A percentile compares a stretch with the other conserved stretches of the same genome.
Evolutionary conservation across 2,113 vertebrate genomes (phyloP).

Genomic region (Hemicordylus capensis): DNA sequence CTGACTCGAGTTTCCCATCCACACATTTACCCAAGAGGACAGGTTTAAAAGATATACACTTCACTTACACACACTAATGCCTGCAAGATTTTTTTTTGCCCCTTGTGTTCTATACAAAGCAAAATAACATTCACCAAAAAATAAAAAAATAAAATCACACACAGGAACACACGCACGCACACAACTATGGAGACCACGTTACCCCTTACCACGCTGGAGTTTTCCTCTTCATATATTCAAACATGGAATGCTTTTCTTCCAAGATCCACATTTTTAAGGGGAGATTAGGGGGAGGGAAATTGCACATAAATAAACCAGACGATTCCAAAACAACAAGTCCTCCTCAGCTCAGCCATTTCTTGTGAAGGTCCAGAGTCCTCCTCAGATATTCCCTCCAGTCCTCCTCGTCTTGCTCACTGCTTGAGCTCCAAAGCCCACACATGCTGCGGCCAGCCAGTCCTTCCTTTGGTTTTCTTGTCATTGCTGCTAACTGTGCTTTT

Average conservation of each 20-base stretch:
- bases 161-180: too few relatives aligned
- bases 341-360: conserved; percentile 68
- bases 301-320: conserved; percentile 92
- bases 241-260: conserved; percentile 91
- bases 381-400: conserved; percentile 55
- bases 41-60: conserved; percentile 81
- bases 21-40: conserved; percentile 84
- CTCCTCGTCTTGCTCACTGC: conserved; percentile 80
- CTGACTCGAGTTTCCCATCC: conserved; percentile 79
- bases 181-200: conserved; percentile 75
- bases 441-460: conserved; percentile 98
- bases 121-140: conserved; percentile 76
- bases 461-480: conserved; percentile 98
- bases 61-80: conserved; percentile 84
- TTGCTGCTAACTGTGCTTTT: conserved; percentile 90
- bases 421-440: conserved; percentile 99
- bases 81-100: conserved; percentile 43
- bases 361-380: conserved; percentile 59
- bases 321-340: conserved; percentile 78
- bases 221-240: conserved; percentile 84
- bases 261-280: conserved; percentile 79
- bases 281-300: conserved; percentile 78
- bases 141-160: neutral
- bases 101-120: conserved; percentile 74
- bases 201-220: conserved; percentile 85